Percentiles rank a stretch among this genome's conserved stretches.
These are phyloP conservation scores for Seira ritae DNA, from an alignment of 2,888 invertebrate genomes.

Conservation along the genomic window DNA sequence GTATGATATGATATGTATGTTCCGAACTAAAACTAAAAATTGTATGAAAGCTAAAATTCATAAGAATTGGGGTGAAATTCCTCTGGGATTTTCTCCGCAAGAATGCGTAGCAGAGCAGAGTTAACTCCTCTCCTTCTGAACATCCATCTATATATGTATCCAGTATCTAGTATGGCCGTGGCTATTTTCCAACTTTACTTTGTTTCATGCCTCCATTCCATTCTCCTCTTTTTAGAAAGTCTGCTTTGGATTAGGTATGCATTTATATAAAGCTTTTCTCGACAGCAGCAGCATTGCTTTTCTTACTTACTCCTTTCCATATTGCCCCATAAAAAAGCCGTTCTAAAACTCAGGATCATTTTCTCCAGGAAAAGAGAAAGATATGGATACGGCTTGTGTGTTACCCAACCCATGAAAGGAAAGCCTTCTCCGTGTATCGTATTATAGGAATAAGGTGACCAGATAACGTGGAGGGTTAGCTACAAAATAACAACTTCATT, in stretches of 20 bases:
- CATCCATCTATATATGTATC: neutral
- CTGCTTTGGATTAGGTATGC: no score
- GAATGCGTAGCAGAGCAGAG: no score
- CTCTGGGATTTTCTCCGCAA: slow-evolving; percentile 68
- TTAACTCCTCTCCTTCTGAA: no score
- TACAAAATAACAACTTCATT: neutral
- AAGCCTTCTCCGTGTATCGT: neutral
- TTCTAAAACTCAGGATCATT: no score
- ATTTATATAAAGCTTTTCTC: no score
- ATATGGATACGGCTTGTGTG: no score
- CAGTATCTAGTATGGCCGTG: slow-evolving; percentile 39
- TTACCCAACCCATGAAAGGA: no score
- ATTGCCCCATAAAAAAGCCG: neutral
- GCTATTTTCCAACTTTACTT: slow-evolving; percentile 65
- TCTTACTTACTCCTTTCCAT: neutral
- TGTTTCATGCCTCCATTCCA: slow-evolving; percentile 64
- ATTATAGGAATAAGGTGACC: neutral
- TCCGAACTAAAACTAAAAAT: no score
- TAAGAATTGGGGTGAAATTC: slow-evolving; percentile 68
- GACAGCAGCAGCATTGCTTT: no score
- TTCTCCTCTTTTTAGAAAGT: slow-evolving; percentile 43
- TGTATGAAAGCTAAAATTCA: no score
- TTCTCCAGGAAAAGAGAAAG: no score
- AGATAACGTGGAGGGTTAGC: neutral
- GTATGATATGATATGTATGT: no score